Percentiles rank a stretch among this genome's conserved stretches.
phyloP scores from a whole-genome alignment of 2,797 vertebrate species.

The Sebastes hopkinsi region DNA sequence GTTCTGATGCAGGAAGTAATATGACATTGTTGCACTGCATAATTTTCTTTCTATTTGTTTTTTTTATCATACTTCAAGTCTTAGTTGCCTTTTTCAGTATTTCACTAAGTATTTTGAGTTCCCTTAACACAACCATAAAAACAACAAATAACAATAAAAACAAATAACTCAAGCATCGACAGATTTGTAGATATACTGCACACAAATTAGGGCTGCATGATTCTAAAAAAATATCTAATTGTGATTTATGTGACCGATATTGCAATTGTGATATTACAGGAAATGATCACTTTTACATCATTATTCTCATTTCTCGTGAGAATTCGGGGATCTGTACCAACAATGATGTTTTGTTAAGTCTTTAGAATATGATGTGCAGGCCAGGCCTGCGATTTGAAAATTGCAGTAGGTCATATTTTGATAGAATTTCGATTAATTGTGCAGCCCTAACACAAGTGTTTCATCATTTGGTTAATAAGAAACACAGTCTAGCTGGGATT shows the following conservation, averaged over 20 bases:
- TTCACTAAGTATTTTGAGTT: not conserved
- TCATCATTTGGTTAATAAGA: not conserved
- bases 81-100: not conserved
- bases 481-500: not conserved
- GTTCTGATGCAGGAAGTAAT: not conserved
- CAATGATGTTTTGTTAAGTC: too few species aligned
- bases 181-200: not conserved
- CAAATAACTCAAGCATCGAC: not conserved
- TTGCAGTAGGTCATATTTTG: not conserved
- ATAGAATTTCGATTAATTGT: not conserved
- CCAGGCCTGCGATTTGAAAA: too few species aligned
- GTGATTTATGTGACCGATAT: not conserved
- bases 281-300: not conserved
- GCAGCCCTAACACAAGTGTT: not conserved
- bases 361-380: too few species aligned
- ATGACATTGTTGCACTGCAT: not conserved
- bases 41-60: too few species aligned
- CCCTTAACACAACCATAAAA: not conserved
- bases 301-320: not conserved
- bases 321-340: not conserved
- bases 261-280: not conserved
- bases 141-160: too few species aligned
- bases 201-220: not conserved
- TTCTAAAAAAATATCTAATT: not conserved
- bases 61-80: not conserved